Conservation (phyloP, 2,888 invertebrate species). For the Phanerotoma sp. region DNA sequence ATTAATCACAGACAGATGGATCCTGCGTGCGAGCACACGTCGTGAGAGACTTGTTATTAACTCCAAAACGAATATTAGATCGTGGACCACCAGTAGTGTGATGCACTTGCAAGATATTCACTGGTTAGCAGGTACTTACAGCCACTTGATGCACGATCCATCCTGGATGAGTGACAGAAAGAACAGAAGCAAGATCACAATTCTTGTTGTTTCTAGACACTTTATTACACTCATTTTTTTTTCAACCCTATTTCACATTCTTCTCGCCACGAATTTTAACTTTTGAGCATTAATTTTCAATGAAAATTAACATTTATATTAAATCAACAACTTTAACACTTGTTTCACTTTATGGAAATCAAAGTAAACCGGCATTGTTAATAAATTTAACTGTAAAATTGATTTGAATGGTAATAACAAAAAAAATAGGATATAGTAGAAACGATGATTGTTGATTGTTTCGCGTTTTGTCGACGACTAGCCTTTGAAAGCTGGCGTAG, state of each 20-base stretch:
- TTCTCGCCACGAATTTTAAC: slow-evolving; percentile 6
- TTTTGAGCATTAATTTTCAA: background rate
- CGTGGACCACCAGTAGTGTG: background rate
- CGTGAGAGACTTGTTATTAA: slow-evolving; percentile 18
- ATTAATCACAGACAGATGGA: slow-evolving; percentile 47
- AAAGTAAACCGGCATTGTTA: background rate
- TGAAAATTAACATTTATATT: background rate
- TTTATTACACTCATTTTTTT: slow-evolving; percentile 45
- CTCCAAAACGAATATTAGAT: background rate
- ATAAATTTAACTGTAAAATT: background rate
- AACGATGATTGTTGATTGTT: slow-evolving; percentile 4
- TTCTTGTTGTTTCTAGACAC: slow-evolving; percentile 27
- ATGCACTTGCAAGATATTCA: no score
- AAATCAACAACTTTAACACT: background rate
- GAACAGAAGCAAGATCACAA: slow-evolving; percentile 36
- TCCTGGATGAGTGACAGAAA: slow-evolving; percentile 44
- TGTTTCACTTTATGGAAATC: no score
- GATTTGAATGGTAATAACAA: background rate
- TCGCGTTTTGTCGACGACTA: slow-evolving; percentile 21
- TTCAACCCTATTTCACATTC: slow-evolving; percentile 42
- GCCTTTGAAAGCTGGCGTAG: slow-evolving; percentile 6
- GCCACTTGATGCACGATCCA: slow-evolving; percentile 55
- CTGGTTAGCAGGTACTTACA: slow-evolving; percentile 46
- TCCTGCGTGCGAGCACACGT: slow-evolving; percentile 18
- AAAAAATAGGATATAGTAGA: background rate